A percentile compares a stretch with the other conserved stretches of the same genome.
Evolutionary conservation across 2,888 invertebrate genomes (phyloP).

Genomic region (Orchestes rusci): DNA sequence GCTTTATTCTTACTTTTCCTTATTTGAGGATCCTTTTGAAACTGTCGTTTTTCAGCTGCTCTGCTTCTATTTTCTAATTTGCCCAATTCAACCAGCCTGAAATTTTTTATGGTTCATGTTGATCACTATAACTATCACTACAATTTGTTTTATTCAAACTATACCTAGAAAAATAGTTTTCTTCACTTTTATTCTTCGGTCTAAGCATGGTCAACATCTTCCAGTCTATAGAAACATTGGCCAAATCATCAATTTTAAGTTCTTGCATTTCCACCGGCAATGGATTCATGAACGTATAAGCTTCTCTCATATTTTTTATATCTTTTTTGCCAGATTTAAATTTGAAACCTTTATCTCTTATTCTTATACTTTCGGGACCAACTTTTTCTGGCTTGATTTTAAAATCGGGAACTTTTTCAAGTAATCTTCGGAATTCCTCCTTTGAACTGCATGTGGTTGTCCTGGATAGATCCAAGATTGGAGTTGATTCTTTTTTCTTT

Average conservation of each 20-base stretch:
- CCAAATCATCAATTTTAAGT: constrained; percentile 68
- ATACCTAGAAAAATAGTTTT: constrained; percentile 78
- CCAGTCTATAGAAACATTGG: constrained; percentile 85
- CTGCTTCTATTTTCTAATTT: constrained; percentile 69
- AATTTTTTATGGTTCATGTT: constrained; percentile 28
- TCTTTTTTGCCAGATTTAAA: constrained; percentile 71
- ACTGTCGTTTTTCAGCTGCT: constrained; percentile 61
- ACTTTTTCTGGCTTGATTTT: constrained; percentile 84
- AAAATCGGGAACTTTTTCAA: constrained; percentile 85
- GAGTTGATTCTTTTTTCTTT: constrained; percentile 78
- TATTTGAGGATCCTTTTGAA: constrained; percentile 58
- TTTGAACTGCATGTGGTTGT: constrained; percentile 66
- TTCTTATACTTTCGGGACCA: constrained; percentile 66
- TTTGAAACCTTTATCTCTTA: constrained; percentile 66
- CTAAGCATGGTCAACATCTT: constrained; percentile 84
- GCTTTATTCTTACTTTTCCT: constrained; percentile 76
- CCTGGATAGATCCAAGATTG: constrained; percentile 78
- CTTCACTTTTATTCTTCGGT: constrained; percentile 76
- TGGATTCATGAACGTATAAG: constrained; percentile 66
- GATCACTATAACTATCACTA: no score
- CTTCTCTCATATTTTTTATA: constrained; percentile 55
- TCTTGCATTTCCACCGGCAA: constrained; percentile 75
- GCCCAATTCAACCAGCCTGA: constrained; percentile 70
- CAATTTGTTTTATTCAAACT: neutral
- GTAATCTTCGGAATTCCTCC: constrained; percentile 74